Percentiles rank a stretch among this genome's conserved stretches.
These are phyloP conservation scores for Ypsolopha scabrella DNA, from an alignment of 2,888 invertebrate species.

Conservation along the genomic window DNA sequence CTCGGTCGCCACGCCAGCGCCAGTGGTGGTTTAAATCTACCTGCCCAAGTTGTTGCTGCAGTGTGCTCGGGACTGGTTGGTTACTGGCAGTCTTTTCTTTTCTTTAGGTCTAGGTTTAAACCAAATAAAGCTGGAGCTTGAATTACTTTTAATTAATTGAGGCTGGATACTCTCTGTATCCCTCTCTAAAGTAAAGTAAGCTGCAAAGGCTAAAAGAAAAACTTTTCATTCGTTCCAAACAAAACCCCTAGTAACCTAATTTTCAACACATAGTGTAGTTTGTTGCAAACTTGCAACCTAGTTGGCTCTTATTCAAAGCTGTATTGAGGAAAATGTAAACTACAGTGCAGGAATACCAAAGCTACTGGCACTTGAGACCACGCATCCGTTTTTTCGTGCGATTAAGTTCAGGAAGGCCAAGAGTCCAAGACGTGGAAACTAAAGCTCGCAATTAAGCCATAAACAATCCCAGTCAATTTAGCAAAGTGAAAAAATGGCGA, in stretches of 20 bases:
- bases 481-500: constrained; percentile 37
- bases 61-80: too few species aligned
- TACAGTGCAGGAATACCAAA: neutral
- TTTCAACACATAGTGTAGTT: neutral
- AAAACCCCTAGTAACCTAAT: neutral
- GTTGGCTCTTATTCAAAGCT: neutral
- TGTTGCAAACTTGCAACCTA: neutral
- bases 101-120: too few species aligned
- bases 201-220: too few species aligned
- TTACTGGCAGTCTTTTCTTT: too few species aligned
- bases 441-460: constrained; percentile 11
- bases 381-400: neutral
- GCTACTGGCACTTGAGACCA: neutral
- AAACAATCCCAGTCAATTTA: constrained; percentile 34
- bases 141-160: too few species aligned
- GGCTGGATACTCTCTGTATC: too few species aligned
- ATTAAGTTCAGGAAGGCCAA: neutral
- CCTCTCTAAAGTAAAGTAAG: too few species aligned
- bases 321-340: neutral
- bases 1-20: too few species aligned
- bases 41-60: too few species aligned
- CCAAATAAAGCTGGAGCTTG: too few species aligned
- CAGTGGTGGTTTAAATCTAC: too few species aligned
- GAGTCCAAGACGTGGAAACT: neutral
- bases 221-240: too few species aligned